These are phyloP conservation scores for Nesoenas mayeri DNA, from an alignment of 2,113 vertebrate species.

Conservation along the genomic window DNA sequence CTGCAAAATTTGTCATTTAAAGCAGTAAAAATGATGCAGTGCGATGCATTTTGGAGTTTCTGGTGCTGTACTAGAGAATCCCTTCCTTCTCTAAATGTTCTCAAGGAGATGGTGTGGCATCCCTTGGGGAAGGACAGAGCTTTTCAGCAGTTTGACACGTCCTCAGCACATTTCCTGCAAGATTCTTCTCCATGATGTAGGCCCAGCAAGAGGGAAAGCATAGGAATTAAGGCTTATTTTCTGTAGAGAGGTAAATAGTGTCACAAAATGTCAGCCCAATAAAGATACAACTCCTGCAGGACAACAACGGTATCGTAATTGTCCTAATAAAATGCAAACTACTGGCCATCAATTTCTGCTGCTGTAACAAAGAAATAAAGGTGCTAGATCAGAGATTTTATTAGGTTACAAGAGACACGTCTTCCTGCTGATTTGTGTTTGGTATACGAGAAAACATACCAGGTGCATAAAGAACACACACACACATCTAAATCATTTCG, in stretches of 20 bases:
- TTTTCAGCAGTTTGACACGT: not conserved
- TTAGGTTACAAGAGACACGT: slow-evolving; percentile 1
- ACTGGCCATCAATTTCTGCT: slow-evolving; percentile 51
- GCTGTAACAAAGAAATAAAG: not conserved
- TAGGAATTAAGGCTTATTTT: not conserved
- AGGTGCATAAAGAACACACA: slow-evolving; percentile 31
- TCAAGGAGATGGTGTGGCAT: not conserved
- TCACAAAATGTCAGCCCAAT: not conserved
- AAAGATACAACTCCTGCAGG: slow-evolving; percentile 24
- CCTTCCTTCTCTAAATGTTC: not conserved
- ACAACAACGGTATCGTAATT: slow-evolving; percentile 44
- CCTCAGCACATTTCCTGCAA: not conserved
- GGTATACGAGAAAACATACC: slow-evolving; percentile 50
- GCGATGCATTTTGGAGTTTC: not conserved
- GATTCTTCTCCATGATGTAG: not conserved
- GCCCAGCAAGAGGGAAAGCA: not conserved
- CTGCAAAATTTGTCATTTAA: not conserved
- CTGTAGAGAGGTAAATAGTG: not conserved
- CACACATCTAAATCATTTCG: not conserved
- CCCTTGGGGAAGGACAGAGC: not conserved
- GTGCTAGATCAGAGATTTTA: slow-evolving; percentile 3
- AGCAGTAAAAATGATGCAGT: not conserved
- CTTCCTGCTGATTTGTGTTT: slow-evolving; percentile 53
- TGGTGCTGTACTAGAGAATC: not conserved
- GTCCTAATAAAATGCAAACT: slow-evolving; percentile 58